Evolutionary conservation across 2,797 vertebrate genomes (phyloP).

Genomic region (Peromyscus eremicus): DNA sequence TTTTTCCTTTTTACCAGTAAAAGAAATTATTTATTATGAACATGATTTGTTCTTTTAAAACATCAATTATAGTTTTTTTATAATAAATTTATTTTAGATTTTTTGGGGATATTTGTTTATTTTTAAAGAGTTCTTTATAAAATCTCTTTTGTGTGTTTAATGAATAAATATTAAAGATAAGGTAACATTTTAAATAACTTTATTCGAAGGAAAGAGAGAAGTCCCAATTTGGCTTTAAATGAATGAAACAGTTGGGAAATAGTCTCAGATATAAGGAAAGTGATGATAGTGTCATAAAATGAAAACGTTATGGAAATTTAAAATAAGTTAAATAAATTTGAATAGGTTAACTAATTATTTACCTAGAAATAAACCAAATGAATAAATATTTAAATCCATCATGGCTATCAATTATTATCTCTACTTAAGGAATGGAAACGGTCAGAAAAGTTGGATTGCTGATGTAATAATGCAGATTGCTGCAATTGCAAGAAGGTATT

Average conservation of each 20-base stretch:
- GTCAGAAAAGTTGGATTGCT: not conserved
- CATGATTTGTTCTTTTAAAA: slow-evolving; percentile 24
- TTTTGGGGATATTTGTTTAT: not conserved
- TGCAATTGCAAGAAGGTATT: not conserved
- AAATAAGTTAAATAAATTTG: not conserved
- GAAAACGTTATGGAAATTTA: not conserved
- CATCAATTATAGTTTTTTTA: not conserved
- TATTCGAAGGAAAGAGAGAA: not conserved
- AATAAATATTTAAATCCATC: not conserved
- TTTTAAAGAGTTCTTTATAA: not conserved
- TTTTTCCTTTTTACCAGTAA: not conserved
- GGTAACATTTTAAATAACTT: not conserved
- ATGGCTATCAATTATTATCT: not conserved
- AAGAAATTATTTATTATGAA: not conserved
- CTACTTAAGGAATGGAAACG: not conserved
- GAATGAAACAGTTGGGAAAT: not conserved
- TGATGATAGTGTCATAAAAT: not conserved
- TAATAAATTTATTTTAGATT: not conserved
- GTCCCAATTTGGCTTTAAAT: not conserved
- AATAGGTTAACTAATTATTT: not conserved
- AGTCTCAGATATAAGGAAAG: not conserved
- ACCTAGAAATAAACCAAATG: not conserved
- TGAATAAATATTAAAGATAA: not conserved
- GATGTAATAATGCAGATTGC: not conserved
- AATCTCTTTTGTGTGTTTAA: not conserved